These are phyloP conservation scores for Ochlodes sylvanus DNA, from an alignment of 2,888 invertebrate species.

Conservation along the genomic window DNA sequence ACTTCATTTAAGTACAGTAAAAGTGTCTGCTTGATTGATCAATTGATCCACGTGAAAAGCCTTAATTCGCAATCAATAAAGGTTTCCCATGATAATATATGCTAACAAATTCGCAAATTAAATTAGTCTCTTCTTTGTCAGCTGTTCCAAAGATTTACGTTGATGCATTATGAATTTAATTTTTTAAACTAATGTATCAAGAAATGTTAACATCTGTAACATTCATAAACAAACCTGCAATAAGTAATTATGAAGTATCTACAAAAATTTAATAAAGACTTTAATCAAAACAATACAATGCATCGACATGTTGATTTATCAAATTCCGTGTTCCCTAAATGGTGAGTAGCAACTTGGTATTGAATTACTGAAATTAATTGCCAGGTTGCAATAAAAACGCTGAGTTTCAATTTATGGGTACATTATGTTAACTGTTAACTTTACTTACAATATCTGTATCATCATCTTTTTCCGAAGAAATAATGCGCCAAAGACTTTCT, in stretches of 20 bases:
- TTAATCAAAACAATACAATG: no score
- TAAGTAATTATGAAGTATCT: neutral
- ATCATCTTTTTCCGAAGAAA: neutral
- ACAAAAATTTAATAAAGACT: neutral
- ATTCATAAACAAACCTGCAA: no score
- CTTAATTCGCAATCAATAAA: conserved; percentile 12
- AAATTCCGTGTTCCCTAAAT: neutral
- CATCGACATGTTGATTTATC: neutral
- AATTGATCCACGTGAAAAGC: conserved; percentile 21
- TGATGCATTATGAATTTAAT: neutral
- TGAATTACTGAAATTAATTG: neutral
- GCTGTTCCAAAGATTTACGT: neutral
- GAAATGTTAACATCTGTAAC: no score
- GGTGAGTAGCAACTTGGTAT: neutral
- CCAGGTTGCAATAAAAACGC: neutral
- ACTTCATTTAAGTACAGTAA: conserved; percentile 23
- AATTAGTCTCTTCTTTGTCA: conserved; percentile 1
- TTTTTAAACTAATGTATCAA: neutral
- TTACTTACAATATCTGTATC: neutral
- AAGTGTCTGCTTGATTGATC: conserved; percentile 10
- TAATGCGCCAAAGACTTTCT: neutral
- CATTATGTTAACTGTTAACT: neutral
- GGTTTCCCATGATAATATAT: neutral
- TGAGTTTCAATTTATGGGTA: neutral
- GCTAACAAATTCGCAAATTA: neutral